phyloP scores from a whole-genome alignment of 2,888 invertebrate genomes.

The Tetanocera ferruginea region DNA sequence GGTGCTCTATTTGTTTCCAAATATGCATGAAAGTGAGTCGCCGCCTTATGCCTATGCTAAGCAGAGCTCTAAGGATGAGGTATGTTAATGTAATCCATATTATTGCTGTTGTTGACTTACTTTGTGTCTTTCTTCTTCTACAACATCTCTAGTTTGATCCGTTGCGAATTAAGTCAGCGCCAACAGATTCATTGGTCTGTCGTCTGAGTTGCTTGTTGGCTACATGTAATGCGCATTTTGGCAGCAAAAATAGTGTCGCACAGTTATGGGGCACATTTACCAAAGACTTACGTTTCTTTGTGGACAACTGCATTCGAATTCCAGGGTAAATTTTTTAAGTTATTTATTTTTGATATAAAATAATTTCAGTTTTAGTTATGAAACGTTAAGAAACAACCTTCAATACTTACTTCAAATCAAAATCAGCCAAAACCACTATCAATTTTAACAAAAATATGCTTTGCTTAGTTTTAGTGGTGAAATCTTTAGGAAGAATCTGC shows the following conservation, averaged over 20 bases:
- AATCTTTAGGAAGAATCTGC: neutral
- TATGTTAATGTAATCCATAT: slow-evolving; percentile 54
- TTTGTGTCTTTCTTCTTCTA: slow-evolving; percentile 19
- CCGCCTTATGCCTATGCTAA: slow-evolving; percentile 73
- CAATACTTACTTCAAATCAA: neutral
- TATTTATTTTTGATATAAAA: neutral
- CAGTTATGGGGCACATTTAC: slow-evolving; percentile 96
- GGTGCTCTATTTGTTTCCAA: slow-evolving; percentile 88
- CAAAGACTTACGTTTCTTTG: slow-evolving; percentile 89
- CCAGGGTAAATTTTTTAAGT: slow-evolving; percentile 81
- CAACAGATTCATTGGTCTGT: slow-evolving; percentile 84
- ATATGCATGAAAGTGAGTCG: slow-evolving; percentile 78
- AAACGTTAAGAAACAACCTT: neutral
- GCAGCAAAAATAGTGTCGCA: slow-evolving; percentile 81
- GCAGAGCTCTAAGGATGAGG: slow-evolving; percentile 70
- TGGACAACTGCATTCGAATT: slow-evolving; percentile 84
- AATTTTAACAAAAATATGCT: neutral
- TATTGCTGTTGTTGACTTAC: neutral
- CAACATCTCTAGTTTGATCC: slow-evolving; percentile 72
- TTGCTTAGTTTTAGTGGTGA: neutral
- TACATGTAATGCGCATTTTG: slow-evolving; percentile 81
- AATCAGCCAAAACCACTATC: neutral
- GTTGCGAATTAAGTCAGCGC: slow-evolving; percentile 80
- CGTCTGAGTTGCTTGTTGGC: slow-evolving; percentile 82
- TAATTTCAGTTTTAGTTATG: neutral